Percentiles rank a stretch among this genome's conserved stretches.
These are phyloP conservation scores for Sorex araneus DNA, from an alignment of 2,113 vertebrate species.

Conservation along the genomic window DNA sequence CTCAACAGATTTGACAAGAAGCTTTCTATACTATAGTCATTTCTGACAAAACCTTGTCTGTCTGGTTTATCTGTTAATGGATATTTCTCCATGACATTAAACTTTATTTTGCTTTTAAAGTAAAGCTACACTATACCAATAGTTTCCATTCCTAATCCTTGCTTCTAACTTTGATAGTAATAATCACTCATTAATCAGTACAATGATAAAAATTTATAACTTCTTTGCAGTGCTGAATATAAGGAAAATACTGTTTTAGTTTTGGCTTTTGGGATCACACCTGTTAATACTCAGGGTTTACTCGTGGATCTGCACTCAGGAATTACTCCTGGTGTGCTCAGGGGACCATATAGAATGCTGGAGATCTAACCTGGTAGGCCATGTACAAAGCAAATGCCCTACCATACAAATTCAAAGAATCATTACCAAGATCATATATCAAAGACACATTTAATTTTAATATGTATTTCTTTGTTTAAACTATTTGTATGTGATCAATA, in stretches of 20 bases:
- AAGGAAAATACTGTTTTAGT: background rate
- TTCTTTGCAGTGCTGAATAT: background rate
- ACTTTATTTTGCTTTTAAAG: background rate
- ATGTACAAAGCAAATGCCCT: background rate
- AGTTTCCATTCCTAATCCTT: background rate
- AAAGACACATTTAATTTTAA: background rate
- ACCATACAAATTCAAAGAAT: background rate
- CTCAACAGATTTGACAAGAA: background rate
- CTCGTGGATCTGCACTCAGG: too few species aligned
- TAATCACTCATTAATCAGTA: background rate
- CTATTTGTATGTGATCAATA: background rate
- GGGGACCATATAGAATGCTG: too few species aligned
- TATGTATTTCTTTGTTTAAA: background rate
- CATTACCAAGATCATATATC: background rate
- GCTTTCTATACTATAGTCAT: slow-evolving; percentile 16
- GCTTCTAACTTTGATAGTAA: background rate
- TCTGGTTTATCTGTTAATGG: background rate
- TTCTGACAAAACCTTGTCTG: background rate
- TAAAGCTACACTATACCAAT: too few species aligned
- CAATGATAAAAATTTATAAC: background rate
- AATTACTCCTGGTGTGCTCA: too few species aligned
- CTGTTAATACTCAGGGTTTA: too few species aligned
- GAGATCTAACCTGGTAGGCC: background rate
- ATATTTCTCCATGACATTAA: background rate
- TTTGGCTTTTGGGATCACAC: background rate